Evolutionary conservation across 1,140 invertebrate species (phyloP).

Genomic region (Lucilia cuprina): DNA sequence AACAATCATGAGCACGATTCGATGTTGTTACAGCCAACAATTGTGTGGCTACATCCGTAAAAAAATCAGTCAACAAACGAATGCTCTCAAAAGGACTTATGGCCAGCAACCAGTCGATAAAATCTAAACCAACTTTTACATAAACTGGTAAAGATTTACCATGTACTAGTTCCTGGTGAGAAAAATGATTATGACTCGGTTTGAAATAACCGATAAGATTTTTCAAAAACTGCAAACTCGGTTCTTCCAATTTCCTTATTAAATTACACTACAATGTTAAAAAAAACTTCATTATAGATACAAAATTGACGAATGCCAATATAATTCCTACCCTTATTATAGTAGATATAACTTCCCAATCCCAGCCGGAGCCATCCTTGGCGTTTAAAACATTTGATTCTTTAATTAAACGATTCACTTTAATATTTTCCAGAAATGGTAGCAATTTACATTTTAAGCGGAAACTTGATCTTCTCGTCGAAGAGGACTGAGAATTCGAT

Average conservation of each 20-base stretch:
- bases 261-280: conserved; percentile 47
- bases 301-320: too few relatives aligned
- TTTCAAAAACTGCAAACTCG: conserved; percentile 79
- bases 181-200: conserved; percentile 87
- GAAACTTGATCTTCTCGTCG: conserved; percentile 54
- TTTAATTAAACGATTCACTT: conserved; percentile 72
- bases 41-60: conserved; percentile 80
- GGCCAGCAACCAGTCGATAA: conserved; percentile 78
- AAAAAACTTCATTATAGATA: too few relatives aligned
- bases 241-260: conserved; percentile 75
- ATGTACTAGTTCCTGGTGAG: conserved; percentile 70
- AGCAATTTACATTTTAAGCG: conserved; percentile 55
- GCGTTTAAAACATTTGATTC: conserved; percentile 78
- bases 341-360: conserved; percentile 82
- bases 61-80: conserved; percentile 76
- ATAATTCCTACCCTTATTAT: conserved; percentile 73
- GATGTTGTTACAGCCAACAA: conserved; percentile 76
- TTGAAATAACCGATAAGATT: conserved; percentile 86
- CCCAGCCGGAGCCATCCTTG: conserved; percentile 78
- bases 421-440: conserved; percentile 62
- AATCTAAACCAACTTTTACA: conserved; percentile 76
- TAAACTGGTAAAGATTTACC: conserved; percentile 68
- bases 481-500: conserved; percentile 51
- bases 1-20: conserved; percentile 81
- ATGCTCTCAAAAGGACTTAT: conserved; percentile 66